Conservation (phyloP, 2,797 vertebrate genomes). For the Spondyliosoma cantharus region DNA sequence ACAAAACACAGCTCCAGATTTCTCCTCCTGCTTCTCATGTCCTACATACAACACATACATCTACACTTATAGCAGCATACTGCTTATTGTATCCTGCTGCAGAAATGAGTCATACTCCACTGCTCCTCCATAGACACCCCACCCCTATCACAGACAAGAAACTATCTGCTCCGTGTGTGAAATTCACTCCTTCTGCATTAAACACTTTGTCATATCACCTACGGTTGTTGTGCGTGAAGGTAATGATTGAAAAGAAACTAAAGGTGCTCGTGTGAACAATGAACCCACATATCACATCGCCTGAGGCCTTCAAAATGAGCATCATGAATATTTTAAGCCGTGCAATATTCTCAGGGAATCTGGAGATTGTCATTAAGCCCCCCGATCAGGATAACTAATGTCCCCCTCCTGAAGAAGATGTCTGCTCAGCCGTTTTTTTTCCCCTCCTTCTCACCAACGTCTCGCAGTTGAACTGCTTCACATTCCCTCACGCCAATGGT, state of each 20-base stretch:
- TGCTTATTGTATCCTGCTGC: constrained; percentile 83
- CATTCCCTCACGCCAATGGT: constrained; percentile 23
- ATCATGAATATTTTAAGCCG: constrained; percentile 81
- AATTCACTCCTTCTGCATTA: constrained; percentile 64
- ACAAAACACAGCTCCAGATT: constrained; percentile 30
- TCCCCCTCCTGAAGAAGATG: constrained; percentile 72
- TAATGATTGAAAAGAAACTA: constrained; percentile 58
- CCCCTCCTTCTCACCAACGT: constrained; percentile 22
- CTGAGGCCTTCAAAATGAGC: constrained; percentile 74
- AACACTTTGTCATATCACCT: constrained; percentile 65
- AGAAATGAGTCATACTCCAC: constrained; percentile 86
- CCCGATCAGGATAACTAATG: constrained; percentile 80
- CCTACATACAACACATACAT: constrained; percentile 72
- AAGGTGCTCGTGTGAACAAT: constrained; percentile 58
- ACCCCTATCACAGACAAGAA: constrained; percentile 76
- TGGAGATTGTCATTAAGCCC: constrained; percentile 79
- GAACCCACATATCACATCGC: constrained; percentile 66
- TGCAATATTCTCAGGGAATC: constrained; percentile 80
- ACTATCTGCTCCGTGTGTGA: constrained; percentile 70
- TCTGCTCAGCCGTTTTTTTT: constrained; percentile 73
- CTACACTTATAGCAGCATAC: constrained; percentile 69
- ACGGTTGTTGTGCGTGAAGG: constrained; percentile 34
- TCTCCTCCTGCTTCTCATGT: constrained; percentile 43
- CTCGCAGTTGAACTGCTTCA: constrained; percentile 50
- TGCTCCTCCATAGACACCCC: constrained; percentile 81